Percentiles rank a stretch among this genome's conserved stretches.
These are phyloP conservation scores for Holacanthus passer DNA, from an alignment of 2,113 vertebrate genomes.

Conservation along the genomic window DNA sequence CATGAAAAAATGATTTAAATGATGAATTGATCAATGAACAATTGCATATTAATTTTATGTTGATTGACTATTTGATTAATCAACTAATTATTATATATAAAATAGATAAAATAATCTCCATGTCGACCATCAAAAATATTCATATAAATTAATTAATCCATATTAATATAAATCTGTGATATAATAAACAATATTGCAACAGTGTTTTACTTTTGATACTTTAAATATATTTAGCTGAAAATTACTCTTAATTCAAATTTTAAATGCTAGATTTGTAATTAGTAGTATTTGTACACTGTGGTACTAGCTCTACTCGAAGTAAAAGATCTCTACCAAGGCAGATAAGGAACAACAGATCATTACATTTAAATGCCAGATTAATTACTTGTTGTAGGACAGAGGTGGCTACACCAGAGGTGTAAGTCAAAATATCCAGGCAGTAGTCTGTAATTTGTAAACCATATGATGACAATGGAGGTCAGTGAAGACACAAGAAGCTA, in stretches of 20 bases:
- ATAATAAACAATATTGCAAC: not conserved
- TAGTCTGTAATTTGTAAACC: slow-evolving; percentile 55
- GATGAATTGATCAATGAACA: too few species aligned
- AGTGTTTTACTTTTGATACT: not conserved
- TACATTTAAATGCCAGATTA: not conserved
- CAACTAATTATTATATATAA: not conserved
- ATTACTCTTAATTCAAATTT: not conserved
- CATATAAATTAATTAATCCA: not conserved
- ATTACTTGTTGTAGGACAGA: slow-evolving; percentile 6
- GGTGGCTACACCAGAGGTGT: slow-evolving; percentile 1
- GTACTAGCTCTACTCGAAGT: not conserved
- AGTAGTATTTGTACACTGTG: not conserved
- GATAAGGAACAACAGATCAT: not conserved
- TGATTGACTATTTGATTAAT: not conserved
- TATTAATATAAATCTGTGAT: not conserved
- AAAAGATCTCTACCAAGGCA: not conserved
- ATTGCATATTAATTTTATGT: not conserved
- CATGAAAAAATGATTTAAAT: too few species aligned
- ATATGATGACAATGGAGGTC: slow-evolving; percentile 51
- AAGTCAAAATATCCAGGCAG: slow-evolving; percentile 35
- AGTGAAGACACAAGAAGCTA: slow-evolving; percentile 70
- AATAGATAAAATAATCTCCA: not conserved
- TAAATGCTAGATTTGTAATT: not conserved
- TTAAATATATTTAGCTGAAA: not conserved
- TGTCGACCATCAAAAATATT: not conserved